Conservation (phyloP, 2,113 vertebrate species). For the Tupaia tana region DNA sequence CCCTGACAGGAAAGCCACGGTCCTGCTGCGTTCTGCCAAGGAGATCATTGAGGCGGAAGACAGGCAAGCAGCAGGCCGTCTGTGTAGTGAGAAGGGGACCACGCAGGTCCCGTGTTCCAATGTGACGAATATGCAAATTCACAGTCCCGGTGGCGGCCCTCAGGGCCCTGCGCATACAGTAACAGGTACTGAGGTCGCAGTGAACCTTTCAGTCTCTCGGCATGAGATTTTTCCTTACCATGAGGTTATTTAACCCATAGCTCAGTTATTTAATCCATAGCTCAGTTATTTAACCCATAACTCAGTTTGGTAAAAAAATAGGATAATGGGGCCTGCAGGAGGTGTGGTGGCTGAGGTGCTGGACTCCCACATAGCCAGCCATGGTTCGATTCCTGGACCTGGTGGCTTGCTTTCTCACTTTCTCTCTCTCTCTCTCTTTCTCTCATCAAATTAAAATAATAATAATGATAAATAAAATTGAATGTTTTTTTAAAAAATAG, state of each 20-base stretch:
- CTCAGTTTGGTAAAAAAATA: no score
- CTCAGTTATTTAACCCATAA: neutral
- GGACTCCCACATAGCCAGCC: no score
- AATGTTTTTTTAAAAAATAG: neutral
- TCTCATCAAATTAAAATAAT: no score
- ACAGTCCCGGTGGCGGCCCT: neutral
- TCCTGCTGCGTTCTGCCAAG: slow-evolving; percentile 76
- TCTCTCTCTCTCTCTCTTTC: no score
- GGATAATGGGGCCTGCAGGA: no score
- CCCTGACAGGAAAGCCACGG: slow-evolving; percentile 14
- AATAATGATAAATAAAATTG: no score
- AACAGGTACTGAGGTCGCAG: neutral
- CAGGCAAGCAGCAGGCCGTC: slow-evolving; percentile 83
- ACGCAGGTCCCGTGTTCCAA: neutral
- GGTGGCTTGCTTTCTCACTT: no score
- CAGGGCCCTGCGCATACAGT: neutral
- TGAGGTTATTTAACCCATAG: neutral
- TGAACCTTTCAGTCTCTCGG: neutral
- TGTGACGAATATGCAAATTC: neutral
- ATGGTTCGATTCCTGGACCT: no score
- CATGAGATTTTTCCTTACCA: neutral
- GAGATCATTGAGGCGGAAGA: slow-evolving; percentile 78
- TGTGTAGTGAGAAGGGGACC: neutral
- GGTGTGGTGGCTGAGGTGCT: no score
- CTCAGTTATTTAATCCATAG: neutral